Base-by-base conservation (phyloP, 2,113 vertebrate species). In the Nannobrachium achirus region DNA sequence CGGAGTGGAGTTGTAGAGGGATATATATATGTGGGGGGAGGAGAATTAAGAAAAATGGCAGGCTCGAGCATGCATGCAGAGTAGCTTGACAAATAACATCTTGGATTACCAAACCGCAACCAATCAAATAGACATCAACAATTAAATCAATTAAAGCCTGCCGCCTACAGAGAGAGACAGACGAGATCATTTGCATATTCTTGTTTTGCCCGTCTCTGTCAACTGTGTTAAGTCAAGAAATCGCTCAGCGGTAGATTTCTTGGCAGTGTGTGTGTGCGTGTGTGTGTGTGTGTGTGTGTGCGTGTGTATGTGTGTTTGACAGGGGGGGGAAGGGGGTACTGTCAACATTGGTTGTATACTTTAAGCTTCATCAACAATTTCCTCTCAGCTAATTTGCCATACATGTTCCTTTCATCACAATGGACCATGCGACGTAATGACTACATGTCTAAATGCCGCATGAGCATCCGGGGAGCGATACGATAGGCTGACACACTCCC, bases 71-170 rank as follows among this genome's bases (percentile, higher is more conserved):
- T 50, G 74, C 64, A 48, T 81, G 70, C 73, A 14, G 16, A 88
- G 80, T 75, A 87, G 75, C 82, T 76, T 81, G 82, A 86, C 75
- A 88, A 88, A 85, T 71, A 87, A 73, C 75, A 66, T 75, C 65
- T 78, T 79, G 73, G 83, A 83, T 91, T 86, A 89, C 80, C 73
- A 80, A 87, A 53, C 81, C 44, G 42, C 68, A 80, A 73, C 78
- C 78, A 80, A 85, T 90, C 87, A 88, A 86, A 88, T 71, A 79
- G 84, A 84, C 57, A 84, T 82, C 71, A 77, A 87, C 80, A 81
- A 88, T 91, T 84, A 90, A n/a, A 91, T 92, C 84, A 84, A 91
- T 89, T 90, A 86, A 85, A 89, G 78, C n/a, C 71, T 2, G 65
- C 66, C 56, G 50, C 80, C 79, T 58, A 68, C 71, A n/a, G 66